phyloP scores from a whole-genome alignment of 1,140 invertebrate genomes.

The Caenorhabditis briggsae region DNA sequence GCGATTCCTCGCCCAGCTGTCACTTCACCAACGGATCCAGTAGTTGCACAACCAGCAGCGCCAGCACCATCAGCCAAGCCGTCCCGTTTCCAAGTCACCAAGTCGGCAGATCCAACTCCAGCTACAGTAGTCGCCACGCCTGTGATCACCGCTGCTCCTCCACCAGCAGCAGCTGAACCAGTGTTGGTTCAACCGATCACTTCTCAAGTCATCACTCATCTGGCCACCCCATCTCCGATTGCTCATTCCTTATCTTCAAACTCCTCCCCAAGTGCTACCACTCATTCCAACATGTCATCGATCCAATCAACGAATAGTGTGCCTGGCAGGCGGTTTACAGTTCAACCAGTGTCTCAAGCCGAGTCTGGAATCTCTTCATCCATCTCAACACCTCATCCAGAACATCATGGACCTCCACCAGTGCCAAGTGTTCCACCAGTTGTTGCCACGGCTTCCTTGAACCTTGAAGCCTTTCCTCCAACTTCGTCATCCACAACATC shows the following conservation, averaged over 20 bases:
- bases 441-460: not conserved
- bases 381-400: slow-evolving; percentile 41
- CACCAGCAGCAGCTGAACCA: not conserved
- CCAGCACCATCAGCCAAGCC: slow-evolving; percentile 20
- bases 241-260: slow-evolving; percentile 38
- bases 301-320: slow-evolving; percentile 42
- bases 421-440: slow-evolving; percentile 61
- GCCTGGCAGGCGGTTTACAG: slow-evolving; percentile 54
- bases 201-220: slow-evolving; percentile 20
- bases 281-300: slow-evolving; percentile 56
- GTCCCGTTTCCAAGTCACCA: slow-evolving; percentile 50
- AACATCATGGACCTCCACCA: slow-evolving; percentile 54
- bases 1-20: slow-evolving; percentile 16
- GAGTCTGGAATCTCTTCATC: slow-evolving; percentile 53
- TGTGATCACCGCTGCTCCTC: slow-evolving; percentile 41
- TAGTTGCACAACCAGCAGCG: not conserved
- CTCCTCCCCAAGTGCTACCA: slow-evolving; percentile 51
- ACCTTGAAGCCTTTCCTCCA: not conserved
- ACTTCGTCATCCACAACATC: slow-evolving; percentile 38
- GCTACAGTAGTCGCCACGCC: not conserved
- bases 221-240: slow-evolving; percentile 13
- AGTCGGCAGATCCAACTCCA: slow-evolving; percentile 11
- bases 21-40: not conserved
- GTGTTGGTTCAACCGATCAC: not conserved
- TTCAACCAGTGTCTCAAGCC: not conserved